Conservation (phyloP, 2,113 vertebrate genomes). For the Cochlearius cochlearius region DNA sequence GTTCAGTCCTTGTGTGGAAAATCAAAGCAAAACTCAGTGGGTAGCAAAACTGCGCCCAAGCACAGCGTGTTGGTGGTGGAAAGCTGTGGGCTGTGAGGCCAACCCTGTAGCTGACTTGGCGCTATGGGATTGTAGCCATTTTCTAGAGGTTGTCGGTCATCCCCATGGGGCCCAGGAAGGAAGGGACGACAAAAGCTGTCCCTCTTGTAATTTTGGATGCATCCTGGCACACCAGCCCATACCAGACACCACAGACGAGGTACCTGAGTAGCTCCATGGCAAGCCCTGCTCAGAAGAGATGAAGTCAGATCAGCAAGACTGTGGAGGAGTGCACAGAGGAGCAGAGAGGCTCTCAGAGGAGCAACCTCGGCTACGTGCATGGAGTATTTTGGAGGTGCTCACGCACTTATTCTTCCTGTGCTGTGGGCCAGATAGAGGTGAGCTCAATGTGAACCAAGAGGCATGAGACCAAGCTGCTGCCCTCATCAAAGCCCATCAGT, state of each 20-base stretch:
- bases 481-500: not conserved
- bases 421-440: not conserved
- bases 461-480: not conserved
- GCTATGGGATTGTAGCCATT: not conserved
- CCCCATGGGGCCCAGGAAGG: not conserved
- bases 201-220: not conserved
- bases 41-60: rapidly evolving
- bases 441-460: not conserved
- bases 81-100: not conserved
- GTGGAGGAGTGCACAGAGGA: not conserved
- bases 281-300: not conserved
- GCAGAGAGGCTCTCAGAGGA: not conserved
- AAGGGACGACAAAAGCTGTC: not conserved
- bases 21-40: not conserved
- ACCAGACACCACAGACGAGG: not conserved
- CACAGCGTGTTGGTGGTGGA: not conserved
- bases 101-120: not conserved
- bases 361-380: rapidly evolving
- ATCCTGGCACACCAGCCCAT: not conserved
- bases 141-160: not conserved
- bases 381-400: not conserved
- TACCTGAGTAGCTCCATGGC: not conserved
- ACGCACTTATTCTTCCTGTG: rapidly evolving
- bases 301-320: not conserved
- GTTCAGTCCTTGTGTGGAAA: not conserved